Evolutionary conservation across 2,113 vertebrate genomes (phyloP).

Genomic region (Motacilla alba): DNA sequence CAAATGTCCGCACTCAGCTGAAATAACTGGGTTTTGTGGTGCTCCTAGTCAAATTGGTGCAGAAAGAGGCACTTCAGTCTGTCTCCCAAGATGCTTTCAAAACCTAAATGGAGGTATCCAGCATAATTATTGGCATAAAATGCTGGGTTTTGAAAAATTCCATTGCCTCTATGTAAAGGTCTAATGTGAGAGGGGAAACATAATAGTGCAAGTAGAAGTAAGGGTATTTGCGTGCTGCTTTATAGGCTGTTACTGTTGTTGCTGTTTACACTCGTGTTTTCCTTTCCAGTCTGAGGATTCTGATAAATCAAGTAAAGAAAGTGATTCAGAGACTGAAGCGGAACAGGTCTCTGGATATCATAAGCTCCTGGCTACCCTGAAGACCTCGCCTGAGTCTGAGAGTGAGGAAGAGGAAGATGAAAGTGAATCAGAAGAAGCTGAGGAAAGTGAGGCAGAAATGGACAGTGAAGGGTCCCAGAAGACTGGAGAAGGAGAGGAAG

Average conservation of each 20-base stretch:
- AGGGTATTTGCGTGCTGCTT: neutral
- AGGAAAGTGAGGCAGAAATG: slow-evolving; percentile 53
- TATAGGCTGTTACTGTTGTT: neutral
- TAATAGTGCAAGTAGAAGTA: neutral
- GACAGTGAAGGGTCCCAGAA: slow-evolving; percentile 14
- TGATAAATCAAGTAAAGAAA: slow-evolving; percentile 72
- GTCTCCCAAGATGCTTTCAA: neutral
- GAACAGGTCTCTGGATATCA: slow-evolving; percentile 85
- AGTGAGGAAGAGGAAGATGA: slow-evolving; percentile 71
- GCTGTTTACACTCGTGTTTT: neutral
- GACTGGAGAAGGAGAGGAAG: neutral
- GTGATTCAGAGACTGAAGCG: slow-evolving; percentile 77
- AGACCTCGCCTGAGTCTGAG: slow-evolving; percentile 65
- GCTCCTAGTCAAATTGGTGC: neutral
- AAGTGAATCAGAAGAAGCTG: slow-evolving; percentile 67
- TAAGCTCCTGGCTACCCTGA: slow-evolving; percentile 88
- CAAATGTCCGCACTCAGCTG: neutral
- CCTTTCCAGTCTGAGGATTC: slow-evolving; percentile 77
- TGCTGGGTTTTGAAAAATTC: neutral
- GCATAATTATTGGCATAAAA: neutral
- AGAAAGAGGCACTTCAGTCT: neutral
- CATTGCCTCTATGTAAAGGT: neutral
- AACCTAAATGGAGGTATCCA: neutral
- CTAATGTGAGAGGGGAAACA: neutral
- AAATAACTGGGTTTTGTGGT: neutral